A percentile compares a stretch with the other conserved stretches of the same genome.
Evolutionary conservation across 2,888 invertebrate genomes (phyloP).

Genomic region (Argyresthia goedartella): DNA sequence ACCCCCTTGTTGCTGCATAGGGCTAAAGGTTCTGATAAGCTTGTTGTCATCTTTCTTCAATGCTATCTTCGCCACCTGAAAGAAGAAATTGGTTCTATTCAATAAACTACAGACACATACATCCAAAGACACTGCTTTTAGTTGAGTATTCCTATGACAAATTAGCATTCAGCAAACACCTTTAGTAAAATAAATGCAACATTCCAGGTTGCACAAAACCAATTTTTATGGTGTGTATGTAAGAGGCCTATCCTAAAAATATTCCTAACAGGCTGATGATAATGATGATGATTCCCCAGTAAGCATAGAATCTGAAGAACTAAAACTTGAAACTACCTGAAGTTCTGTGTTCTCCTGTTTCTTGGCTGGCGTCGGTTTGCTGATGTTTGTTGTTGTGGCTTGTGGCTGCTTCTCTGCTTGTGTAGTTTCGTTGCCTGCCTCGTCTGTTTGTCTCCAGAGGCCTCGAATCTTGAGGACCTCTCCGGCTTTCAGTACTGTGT

Average conservation of each 20-base stretch:
- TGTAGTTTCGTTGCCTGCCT: conserved; percentile 35
- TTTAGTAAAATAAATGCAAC: no score
- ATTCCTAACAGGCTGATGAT: no score
- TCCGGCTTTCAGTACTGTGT: conserved; percentile 84
- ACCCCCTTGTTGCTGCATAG: conserved; percentile 27
- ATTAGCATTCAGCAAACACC: no score
- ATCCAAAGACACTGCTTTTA: no score
- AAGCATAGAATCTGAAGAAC: background rate
- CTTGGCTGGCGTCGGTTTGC: conserved; percentile 29
- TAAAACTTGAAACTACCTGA: background rate
- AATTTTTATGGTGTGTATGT: no score
- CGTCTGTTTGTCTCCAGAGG: conserved; percentile 79
- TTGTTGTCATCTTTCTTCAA: conserved; percentile 60
- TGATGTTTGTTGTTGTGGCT: conserved; percentile 23
- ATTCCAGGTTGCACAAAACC: no score
- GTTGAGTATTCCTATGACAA: no score
- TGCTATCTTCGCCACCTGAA: conserved; percentile 33
- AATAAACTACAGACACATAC: no score
- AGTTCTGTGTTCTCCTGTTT: conserved; percentile 33
- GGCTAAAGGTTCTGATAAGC: conserved; percentile 48
- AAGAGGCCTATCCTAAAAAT: no score
- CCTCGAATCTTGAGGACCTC: conserved; percentile 86
- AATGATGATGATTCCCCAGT: no score
- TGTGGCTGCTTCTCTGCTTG: conserved; percentile 36
- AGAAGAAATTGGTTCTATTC: no score